Percentiles rank a stretch among this genome's conserved stretches.
Conservation (phyloP, 2,113 vertebrate species). For the Rhynchomys soricoides region DNA sequence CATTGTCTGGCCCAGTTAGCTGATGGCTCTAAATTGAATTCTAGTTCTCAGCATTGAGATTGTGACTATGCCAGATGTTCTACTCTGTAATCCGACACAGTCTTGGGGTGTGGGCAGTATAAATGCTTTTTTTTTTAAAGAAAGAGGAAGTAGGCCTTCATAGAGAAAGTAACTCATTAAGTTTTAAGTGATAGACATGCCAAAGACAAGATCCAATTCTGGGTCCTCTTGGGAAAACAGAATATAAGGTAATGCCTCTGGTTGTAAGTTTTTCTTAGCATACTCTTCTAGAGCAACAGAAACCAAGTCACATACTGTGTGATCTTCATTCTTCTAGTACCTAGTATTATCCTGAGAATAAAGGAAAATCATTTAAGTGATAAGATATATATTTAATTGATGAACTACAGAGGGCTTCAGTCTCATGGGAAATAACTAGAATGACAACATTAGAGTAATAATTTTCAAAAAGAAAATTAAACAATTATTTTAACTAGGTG, state of each 20-base stretch:
- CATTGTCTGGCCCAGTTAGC: not conserved
- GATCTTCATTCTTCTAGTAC: not conserved
- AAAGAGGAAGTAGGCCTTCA: not conserved
- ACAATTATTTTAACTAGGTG: conserved; percentile 26
- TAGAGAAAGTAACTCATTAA: not conserved
- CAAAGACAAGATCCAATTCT: not conserved
- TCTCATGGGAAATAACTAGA: not conserved
- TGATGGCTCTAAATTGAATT: not conserved
- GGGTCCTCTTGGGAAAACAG: not conserved
- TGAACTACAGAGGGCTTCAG: not conserved
- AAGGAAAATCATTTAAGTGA: conserved; percentile 9
- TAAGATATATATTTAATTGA: conserved; percentile 1
- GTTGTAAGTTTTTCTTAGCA: not conserved
- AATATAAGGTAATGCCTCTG: not conserved
- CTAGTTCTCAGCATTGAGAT: not conserved
- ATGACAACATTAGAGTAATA: not conserved
- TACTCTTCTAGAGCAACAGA: not conserved
- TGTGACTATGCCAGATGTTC: not conserved
- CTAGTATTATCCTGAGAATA: conserved; percentile 17
- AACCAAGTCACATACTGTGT: not conserved
- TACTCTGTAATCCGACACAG: not conserved
- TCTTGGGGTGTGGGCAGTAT: not conserved
- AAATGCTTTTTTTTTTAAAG: not conserved
- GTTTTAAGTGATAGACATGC: not conserved
- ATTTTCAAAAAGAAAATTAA: conserved; percentile 50